Conservation (phyloP, 2,113 vertebrate genomes). For the Chelonoidis abingdonii region DNA sequence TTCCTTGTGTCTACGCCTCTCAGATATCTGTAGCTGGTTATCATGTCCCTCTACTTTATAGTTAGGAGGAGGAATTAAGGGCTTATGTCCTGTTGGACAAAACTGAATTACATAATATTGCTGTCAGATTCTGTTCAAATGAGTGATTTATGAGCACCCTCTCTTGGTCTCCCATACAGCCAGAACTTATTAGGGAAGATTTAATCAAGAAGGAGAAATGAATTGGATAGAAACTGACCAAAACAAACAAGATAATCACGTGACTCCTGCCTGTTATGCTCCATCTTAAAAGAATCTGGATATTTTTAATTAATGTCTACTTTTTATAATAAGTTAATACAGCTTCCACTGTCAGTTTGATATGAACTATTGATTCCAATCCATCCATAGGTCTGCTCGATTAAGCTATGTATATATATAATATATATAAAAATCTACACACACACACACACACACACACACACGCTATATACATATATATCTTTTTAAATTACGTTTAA, state of each 20-base stretch:
- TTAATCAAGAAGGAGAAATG: constrained; percentile 61
- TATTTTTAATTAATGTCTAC: neutral
- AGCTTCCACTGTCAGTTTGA: neutral
- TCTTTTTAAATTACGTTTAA: neutral
- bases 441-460: too few relatives aligned
- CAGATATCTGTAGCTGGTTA: neutral
- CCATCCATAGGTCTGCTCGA: neutral
- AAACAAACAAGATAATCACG: constrained; percentile 37
- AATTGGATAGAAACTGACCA: constrained; percentile 25
- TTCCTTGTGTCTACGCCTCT: neutral
- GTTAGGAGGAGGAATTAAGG: neutral
- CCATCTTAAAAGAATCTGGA: neutral
- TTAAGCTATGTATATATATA: neutral
- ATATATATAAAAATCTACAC: rapidly evolving
- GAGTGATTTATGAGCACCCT: neutral
- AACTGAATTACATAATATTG: neutral
- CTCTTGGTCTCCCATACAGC: constrained; percentile 1
- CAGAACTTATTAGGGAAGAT: constrained; percentile 49
- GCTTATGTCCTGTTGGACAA: neutral
- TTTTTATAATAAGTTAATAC: constrained; percentile 30
- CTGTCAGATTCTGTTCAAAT: constrained; percentile 30
- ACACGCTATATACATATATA: neutral
- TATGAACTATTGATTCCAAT: neutral
- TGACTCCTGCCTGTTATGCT: neutral
- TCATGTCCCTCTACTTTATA: neutral